Evolutionary conservation across 2,888 invertebrate species (phyloP).

Genomic region (Nipponacmea schrenckii): DNA sequence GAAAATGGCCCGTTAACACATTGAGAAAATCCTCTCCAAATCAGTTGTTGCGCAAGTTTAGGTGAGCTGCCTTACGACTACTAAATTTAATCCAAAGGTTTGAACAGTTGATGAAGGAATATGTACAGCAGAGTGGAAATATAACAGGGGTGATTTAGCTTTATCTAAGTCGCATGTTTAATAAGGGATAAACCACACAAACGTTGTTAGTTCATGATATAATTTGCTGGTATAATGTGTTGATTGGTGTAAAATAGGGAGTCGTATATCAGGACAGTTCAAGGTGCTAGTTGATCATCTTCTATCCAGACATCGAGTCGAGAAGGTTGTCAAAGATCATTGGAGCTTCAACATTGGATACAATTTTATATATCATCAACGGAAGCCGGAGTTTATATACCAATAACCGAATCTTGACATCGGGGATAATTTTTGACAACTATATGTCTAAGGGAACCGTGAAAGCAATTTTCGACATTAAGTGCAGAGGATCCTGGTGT

Average conservation of each 20-base stretch:
- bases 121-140: too few relatives aligned
- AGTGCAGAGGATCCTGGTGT: background rate
- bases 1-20: conserved; percentile 42
- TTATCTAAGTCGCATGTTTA: too few relatives aligned
- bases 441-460: background rate
- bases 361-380: background rate
- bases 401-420: background rate
- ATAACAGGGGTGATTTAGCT: too few relatives aligned
- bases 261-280: background rate
- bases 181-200: too few relatives aligned
- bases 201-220: too few relatives aligned
- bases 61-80: conserved; percentile 23
- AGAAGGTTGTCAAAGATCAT: background rate
- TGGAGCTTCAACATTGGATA: background rate
- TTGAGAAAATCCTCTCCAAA: conserved; percentile 37
- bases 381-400: background rate
- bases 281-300: background rate
- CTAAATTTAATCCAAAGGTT: conserved; percentile 14
- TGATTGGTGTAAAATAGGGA: background rate
- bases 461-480: background rate
- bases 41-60: conserved; percentile 23
- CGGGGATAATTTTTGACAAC: background rate
- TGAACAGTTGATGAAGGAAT: too few relatives aligned
- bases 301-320: background rate
- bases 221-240: background rate